Conservation (phyloP, 2,113 vertebrate genomes). For the Gopherus evgoodei region DNA sequence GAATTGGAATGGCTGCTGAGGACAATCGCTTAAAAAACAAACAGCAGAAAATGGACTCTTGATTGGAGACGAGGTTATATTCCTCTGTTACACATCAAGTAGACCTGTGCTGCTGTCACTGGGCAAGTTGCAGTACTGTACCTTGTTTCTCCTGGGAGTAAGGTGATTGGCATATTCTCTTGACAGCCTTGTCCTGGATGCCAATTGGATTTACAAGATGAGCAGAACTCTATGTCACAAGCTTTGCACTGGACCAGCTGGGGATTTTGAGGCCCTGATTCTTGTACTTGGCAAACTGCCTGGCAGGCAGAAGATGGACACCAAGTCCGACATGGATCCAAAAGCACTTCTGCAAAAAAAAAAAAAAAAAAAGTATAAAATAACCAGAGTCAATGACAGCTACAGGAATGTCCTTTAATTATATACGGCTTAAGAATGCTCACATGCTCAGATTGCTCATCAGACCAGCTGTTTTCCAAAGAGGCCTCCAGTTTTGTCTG, state of each 20-base stretch:
- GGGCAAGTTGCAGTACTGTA: constrained; percentile 61
- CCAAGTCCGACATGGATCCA: constrained; percentile 98
- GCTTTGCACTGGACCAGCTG: constrained; percentile 93
- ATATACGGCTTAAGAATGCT: neutral
- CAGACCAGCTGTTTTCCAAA: neutral
- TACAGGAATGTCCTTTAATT: neutral
- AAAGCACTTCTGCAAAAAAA: constrained; percentile 88
- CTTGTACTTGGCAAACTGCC: constrained; percentile 95
- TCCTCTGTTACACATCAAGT: neutral
- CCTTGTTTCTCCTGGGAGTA: constrained; percentile 96
- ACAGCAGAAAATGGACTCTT: neutral
- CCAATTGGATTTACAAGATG: constrained; percentile 94
- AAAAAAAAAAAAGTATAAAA: constrained; percentile 38
- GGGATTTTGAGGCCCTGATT: constrained; percentile 86
- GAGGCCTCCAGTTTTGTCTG: neutral
- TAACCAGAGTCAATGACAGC: neutral
- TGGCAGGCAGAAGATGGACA: constrained; percentile 96
- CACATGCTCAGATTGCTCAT: neutral
- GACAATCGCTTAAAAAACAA: constrained; percentile 9
- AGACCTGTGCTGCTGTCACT: neutral
- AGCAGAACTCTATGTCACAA: constrained; percentile 95
- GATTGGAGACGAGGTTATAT: neutral
- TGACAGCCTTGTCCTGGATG: constrained; percentile 94
- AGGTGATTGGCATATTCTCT: constrained; percentile 90
- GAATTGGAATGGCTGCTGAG: neutral